These are phyloP conservation scores for Coluber constrictor DNA, from an alignment of 2,797 vertebrate genomes.

Conservation along the genomic window DNA sequence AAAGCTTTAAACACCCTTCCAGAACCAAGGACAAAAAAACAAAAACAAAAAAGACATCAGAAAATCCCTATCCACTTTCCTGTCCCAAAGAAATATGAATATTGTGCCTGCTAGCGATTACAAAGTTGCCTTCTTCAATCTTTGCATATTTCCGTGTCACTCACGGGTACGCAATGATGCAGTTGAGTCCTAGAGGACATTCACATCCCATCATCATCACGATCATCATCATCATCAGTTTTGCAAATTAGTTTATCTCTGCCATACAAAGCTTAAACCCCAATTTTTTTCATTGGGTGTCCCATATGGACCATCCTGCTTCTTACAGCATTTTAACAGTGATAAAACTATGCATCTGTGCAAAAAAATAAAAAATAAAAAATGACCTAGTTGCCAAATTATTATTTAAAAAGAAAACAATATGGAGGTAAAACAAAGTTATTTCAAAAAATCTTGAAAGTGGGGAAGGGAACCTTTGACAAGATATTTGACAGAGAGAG, in stretches of 20 bases:
- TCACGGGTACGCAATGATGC: neutral
- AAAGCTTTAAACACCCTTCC: neutral
- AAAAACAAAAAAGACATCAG: neutral
- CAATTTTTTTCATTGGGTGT: neutral
- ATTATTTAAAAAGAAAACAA: constrained; percentile 14
- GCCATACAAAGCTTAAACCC: neutral
- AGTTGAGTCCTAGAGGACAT: neutral
- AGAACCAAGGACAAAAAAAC: neutral
- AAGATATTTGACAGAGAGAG: neutral
- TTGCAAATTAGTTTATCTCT: neutral
- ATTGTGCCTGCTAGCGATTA: neutral
- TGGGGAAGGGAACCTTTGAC: neutral
- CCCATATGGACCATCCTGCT: neutral
- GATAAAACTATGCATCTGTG: neutral
- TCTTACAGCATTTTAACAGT: neutral
- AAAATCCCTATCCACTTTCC: neutral
- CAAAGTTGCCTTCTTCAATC: neutral
- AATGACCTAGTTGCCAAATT: constrained; percentile 17
- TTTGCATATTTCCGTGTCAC: neutral
- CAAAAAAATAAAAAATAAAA: neutral
- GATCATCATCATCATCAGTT: neutral
- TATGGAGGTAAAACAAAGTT: neutral
- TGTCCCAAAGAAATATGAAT: neutral
- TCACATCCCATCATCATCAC: neutral
- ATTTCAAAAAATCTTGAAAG: constrained; percentile 30